Percentiles rank a stretch among this genome's conserved stretches.
Evolutionary conservation across 2,113 vertebrate species (phyloP).

Genomic region (Leucosticte australis): DNA sequence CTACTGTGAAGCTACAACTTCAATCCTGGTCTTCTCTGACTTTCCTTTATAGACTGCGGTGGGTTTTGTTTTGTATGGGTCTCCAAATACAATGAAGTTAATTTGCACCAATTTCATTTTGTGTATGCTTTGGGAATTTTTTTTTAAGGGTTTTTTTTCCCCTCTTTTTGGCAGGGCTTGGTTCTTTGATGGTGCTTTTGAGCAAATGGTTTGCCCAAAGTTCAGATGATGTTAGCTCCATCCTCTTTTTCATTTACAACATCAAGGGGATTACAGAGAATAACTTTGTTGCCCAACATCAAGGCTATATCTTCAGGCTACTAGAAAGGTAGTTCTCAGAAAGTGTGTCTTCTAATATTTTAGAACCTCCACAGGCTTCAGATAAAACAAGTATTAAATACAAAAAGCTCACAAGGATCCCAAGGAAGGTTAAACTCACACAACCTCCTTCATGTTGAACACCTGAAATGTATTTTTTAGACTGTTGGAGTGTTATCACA

Average conservation of each 20-base stretch:
- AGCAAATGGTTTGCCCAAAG: constrained; percentile 83
- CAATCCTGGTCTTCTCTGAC: constrained; percentile 72
- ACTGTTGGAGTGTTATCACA: constrained; percentile 74
- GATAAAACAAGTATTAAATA: constrained; percentile 85
- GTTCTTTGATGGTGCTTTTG: constrained; percentile 81
- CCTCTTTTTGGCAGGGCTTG: constrained; percentile 66
- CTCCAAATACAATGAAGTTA: constrained; percentile 74
- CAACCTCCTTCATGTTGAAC: constrained; percentile 82
- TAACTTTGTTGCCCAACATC: constrained; percentile 86
- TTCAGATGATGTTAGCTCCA: constrained; percentile 80
- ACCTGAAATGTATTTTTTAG: constrained; percentile 77
- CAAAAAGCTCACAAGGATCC: constrained; percentile 80
- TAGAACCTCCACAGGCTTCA: constrained; percentile 85
- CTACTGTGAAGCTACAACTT: constrained; percentile 73
- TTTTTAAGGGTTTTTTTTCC: not conserved
- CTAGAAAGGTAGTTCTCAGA: constrained; percentile 85
- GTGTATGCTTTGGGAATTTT: constrained; percentile 59
- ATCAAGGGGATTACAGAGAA: constrained; percentile 85
- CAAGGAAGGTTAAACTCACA: constrained; percentile 82
- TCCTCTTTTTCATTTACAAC: constrained; percentile 83
- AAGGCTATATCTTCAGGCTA: constrained; percentile 83
- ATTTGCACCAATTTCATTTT: constrained; percentile 81
- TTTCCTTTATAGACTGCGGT: constrained; percentile 67
- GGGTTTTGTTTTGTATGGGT: constrained; percentile 78
- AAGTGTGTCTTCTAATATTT: constrained; percentile 85